Evolutionary conservation across 1,140 invertebrate genomes (phyloP).

Genomic region (Physella acuta): DNA sequence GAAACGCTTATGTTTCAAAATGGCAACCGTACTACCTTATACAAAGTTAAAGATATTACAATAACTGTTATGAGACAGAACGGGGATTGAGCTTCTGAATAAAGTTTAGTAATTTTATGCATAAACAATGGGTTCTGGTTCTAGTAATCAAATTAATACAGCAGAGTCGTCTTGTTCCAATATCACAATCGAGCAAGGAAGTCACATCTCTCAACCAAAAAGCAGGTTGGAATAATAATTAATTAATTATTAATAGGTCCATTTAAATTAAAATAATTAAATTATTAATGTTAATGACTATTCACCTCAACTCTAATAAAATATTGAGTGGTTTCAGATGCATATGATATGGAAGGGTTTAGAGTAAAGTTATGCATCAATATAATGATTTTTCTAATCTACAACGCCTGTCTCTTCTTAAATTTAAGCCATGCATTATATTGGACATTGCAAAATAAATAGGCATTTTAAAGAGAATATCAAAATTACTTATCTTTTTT

Average conservation of each 20-base stretch:
- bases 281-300: background rate
- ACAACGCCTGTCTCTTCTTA: too few species aligned
- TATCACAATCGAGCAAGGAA: background rate
- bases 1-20: constrained; percentile 9
- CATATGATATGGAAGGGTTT: too few species aligned
- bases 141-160: constrained; percentile 10
- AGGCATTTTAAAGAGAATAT: too few species aligned
- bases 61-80: background rate
- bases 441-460: too few species aligned
- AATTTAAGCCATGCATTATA: too few species aligned
- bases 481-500: too few species aligned
- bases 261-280: background rate
- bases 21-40: background rate
- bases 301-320: background rate
- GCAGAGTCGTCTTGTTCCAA: too few species aligned
- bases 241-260: background rate
- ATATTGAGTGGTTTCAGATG: background rate
- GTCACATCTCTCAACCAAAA: background rate
- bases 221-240: background rate
- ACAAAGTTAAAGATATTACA: background rate
- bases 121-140: background rate
- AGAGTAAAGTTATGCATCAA: too few species aligned
- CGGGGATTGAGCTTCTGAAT: background rate
- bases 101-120: background rate
- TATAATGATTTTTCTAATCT: too few species aligned